phyloP scores from a whole-genome alignment of 2,797 vertebrate genomes.

The Lepus townsendii region DNA sequence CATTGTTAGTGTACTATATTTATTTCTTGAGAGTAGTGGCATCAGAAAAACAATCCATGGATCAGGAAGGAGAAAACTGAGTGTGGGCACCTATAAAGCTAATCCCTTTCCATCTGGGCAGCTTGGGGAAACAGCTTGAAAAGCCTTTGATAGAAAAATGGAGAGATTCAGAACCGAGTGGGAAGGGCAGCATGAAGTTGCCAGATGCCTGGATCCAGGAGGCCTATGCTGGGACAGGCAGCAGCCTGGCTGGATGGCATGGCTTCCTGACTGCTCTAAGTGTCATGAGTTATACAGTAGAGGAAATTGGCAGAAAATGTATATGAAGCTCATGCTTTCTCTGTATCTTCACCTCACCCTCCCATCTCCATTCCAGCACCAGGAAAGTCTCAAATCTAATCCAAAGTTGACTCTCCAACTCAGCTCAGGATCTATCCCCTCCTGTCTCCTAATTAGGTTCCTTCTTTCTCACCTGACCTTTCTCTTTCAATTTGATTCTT shows the following conservation, averaged over 20 bases:
- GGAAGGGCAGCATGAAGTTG: not conserved
- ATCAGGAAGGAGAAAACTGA: not conserved
- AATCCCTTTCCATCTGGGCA: not conserved
- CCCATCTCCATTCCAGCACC: not conserved
- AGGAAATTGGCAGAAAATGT: slow-evolving; percentile 42
- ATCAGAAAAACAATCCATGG: not conserved
- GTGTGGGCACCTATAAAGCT: not conserved
- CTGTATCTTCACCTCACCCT: slow-evolving; percentile 10
- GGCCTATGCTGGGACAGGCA: not conserved
- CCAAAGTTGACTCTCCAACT: not conserved
- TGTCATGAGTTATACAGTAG: not conserved
- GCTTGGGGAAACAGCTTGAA: not conserved
- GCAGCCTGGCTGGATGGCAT: not conserved
- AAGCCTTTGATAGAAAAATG: not conserved
- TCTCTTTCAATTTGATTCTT: slow-evolving; percentile 10
- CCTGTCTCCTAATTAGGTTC: not conserved
- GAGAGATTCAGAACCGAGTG: not conserved
- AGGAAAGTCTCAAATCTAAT: not conserved
- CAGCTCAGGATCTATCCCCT: not conserved
- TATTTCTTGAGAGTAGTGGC: not conserved
- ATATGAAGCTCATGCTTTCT: not conserved
- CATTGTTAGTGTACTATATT: not conserved
- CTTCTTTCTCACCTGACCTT: not conserved
- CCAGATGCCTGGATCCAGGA: not conserved
- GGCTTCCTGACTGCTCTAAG: not conserved